Conservation (phyloP, 2,797 vertebrate genomes). For the Acanthurus lineatus region DNA sequence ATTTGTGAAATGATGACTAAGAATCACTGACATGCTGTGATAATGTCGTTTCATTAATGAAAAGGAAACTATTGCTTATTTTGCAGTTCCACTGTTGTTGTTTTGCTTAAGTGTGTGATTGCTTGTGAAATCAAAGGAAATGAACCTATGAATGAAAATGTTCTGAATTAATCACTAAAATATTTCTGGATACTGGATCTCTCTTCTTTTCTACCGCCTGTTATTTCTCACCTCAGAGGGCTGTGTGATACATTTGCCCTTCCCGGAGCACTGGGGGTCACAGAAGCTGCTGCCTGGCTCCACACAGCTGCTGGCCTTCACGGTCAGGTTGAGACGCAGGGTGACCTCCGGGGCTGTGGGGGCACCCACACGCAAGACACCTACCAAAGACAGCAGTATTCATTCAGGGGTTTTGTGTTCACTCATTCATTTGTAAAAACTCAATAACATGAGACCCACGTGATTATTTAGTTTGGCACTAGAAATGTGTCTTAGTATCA, state of each 20-base stretch:
- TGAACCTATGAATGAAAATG: not conserved
- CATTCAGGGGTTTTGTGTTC: not conserved
- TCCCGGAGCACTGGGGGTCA: constrained; percentile 91
- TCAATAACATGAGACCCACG: not conserved
- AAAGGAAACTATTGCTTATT: constrained; percentile 9
- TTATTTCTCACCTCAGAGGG: constrained; percentile 88
- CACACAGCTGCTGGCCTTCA: constrained; percentile 92
- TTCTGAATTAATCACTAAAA: not conserved
- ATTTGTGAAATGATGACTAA: constrained; percentile 25
- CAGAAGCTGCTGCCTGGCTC: constrained; percentile 86
- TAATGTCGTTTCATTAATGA: not conserved
- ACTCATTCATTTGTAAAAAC: not conserved
- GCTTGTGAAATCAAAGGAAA: not conserved
- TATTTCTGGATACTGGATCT: not conserved
- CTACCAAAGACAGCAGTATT: constrained; percentile 71
- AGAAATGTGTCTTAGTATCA: too few relatives aligned
- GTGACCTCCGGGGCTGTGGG: constrained; percentile 88
- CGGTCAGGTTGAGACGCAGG: constrained; percentile 91
- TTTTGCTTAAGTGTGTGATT: not conserved
- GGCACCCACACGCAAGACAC: constrained; percentile 79
- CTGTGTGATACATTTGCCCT: constrained; percentile 92
- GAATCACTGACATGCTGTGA: constrained; percentile 10
- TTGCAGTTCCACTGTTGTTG: constrained; percentile 1
- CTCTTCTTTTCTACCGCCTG: not conserved
- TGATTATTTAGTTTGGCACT: not conserved